Percentiles rank a stretch among this genome's conserved stretches.
Evolutionary conservation across 1,140 invertebrate species (phyloP).

Genomic region (Trichonephila inaurata): DNA sequence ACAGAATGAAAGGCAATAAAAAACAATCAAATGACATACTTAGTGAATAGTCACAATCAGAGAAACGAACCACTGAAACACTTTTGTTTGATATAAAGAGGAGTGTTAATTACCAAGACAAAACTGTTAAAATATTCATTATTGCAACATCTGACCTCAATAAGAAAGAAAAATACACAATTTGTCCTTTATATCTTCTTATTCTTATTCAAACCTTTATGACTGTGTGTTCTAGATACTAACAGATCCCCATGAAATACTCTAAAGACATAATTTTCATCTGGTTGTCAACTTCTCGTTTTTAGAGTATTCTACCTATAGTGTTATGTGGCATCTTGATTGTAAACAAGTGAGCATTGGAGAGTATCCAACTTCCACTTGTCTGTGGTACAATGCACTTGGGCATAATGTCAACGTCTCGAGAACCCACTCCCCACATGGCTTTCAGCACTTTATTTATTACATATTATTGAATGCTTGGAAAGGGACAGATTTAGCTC

Average conservation of each 20-base stretch:
- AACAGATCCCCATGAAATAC: not conserved
- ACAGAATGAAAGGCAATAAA: not conserved
- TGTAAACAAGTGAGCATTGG: conserved; percentile 54
- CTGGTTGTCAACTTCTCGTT: not conserved
- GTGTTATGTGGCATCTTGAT: not conserved
- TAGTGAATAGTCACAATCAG: not conserved
- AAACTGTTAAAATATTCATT: not conserved
- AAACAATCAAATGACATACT: not conserved
- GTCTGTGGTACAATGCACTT: conserved; percentile 59
- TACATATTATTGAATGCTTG: conserved; percentile 40
- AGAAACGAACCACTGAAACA: not conserved
- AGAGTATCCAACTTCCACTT: conserved; percentile 53
- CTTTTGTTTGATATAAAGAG: not conserved
- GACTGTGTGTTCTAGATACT: not conserved
- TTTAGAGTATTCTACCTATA: not conserved
- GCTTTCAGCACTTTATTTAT: conserved; percentile 52
- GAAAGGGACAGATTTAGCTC: conserved; percentile 53
- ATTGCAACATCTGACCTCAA: not conserved
- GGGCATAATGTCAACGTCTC: conserved; percentile 45
- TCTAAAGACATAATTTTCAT: not conserved
- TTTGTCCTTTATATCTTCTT: not conserved
- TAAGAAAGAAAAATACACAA: not conserved
- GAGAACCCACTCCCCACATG: conserved; percentile 14
- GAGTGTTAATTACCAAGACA: not conserved
- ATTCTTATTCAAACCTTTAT: not conserved